These are phyloP conservation scores for Hoplodrina blanda DNA, from an alignment of 2,888 invertebrate genomes.

Conservation along the genomic window DNA sequence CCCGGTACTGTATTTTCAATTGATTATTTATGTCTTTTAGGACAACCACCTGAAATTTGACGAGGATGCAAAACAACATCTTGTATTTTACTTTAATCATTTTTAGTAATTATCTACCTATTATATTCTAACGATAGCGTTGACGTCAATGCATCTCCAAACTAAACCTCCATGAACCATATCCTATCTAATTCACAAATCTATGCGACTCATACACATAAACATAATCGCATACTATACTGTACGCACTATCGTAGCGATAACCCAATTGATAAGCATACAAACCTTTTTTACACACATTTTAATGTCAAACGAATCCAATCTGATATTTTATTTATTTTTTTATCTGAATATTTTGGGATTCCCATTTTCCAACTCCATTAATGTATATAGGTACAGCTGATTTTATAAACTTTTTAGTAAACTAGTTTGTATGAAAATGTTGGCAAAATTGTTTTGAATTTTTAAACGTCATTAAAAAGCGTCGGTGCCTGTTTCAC, in stretches of 20 bases:
- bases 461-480: slow-evolving; percentile 52
- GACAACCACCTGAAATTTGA: too few species aligned
- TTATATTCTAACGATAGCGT: neutral
- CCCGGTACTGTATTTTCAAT: too few species aligned
- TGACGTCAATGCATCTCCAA: neutral
- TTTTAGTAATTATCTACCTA: neutral
- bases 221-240: slow-evolving; percentile 12
- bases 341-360: slow-evolving; percentile 40
- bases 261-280: slow-evolving; percentile 39
- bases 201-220: slow-evolving; percentile 8
- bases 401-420: slow-evolving; percentile 31
- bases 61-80: too few species aligned
- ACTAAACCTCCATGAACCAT: too few species aligned
- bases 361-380: slow-evolving; percentile 16
- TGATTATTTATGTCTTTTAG: too few species aligned
- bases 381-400: slow-evolving; percentile 7
- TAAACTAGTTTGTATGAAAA: slow-evolving; percentile 43
- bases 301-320: slow-evolving; percentile 41
- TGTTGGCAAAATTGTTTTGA: slow-evolving; percentile 43
- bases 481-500: slow-evolving; percentile 1
- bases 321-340: slow-evolving; percentile 53
- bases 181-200: slow-evolving; percentile 12
- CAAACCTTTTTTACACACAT: slow-evolving; percentile 20
- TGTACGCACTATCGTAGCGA: slow-evolving; percentile 20
- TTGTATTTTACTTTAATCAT: too few species aligned